Base-by-base conservation (phyloP, 2,888 invertebrate species). In the Eupsilia transversa region DNA sequence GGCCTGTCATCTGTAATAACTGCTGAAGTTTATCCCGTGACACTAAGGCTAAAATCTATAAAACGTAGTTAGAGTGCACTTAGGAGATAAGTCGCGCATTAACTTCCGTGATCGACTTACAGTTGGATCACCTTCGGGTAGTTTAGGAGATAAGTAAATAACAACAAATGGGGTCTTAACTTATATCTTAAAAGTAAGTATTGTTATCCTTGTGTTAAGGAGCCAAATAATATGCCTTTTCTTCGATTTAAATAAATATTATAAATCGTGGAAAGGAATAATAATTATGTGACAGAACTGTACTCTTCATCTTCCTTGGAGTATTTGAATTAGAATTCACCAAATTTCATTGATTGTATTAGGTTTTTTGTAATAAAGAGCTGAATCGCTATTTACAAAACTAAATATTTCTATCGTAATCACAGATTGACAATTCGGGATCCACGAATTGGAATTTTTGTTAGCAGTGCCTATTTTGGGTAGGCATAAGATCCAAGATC, bases 31-130 rank as follows among this genome's bases (percentile, higher is more conserved):
- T 38, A 70, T 70, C 46, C 41, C 23, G 1, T 65, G 72, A 70
- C 72, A 74, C 46, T 74, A 61, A 71, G 6, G 14, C 43, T 38
- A 56, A 74, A 72, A 74, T 74, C 59, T 72, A 72, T 77, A 70
- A 74, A 63, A 70, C 49, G 30, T 56, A 35, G 54, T 81, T 70
- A 33, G 67, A 70, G 81, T 84, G 74, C 72, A 70, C 81, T 83
- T 77, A 49, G 12, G 14, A 70, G 72, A 74, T 83, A 74, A 80
- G 84, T 72, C 70, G 78, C 74, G 70, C 61, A 68, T 78, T 81
- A 81, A 60, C 60, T 64, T 64, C n/a, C 65, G 72, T 65, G 69
- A 72, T 78, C 54, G 52, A 66, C 68, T 72, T 64, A 71, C 43
- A 35, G 56, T 61, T 72, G 52, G 61, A 56, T 66, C 27, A 65